Evolutionary conservation across 2,888 invertebrate species (phyloP), one percentile per base, ranked within the genome.

Genomic region (Rhorus exstirpatorius): DNA sequence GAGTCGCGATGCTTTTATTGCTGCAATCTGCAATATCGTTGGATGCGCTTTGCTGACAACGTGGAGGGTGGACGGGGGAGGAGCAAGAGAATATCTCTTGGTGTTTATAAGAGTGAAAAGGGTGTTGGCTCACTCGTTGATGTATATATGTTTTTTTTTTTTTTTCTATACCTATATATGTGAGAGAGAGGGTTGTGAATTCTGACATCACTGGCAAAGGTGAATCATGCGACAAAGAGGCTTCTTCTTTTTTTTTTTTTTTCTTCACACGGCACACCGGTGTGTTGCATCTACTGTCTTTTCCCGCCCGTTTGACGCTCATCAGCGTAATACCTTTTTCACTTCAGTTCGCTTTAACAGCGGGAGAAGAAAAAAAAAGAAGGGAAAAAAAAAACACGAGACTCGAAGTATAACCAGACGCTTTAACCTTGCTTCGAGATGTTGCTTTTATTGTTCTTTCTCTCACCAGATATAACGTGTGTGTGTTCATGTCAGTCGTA

Each of bases 141-240:
- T 58, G 17, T 31, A 21, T 58, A 26, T 31, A 21, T 19, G 17
- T 19, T 71, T 19, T 35, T 21, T 53, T 31, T 35, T 19, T 26
- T n/a, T 60, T 19, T 35, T 21, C n/a, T 53, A 53, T 53, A 24
- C 8, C 7, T 46, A 53, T 53, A 1, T 53, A 24, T 12, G 8
- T 4, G 14, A 2, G 8, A 8, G 46, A 14, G 44, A 35, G 21
- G 41, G 31, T 10, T 58, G 14, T 8, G 38, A 63, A 14, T 44
- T n/a, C 19, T 44, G 74, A 24, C 44, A 41, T 31, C 63, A 75
- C 60, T 41, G 19, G 19, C 41, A 46, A 17, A 44, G 51, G 49
- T 60, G 71, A 75, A 70, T 65, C 71, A 60, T 74, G 51, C 65
- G 76, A 71, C 80, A 71, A 81, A 76, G 76, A 71, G 60, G 53